Base-by-base conservation (phyloP, 2,797 vertebrate species). In the Ataeniobius toweri region DNA sequence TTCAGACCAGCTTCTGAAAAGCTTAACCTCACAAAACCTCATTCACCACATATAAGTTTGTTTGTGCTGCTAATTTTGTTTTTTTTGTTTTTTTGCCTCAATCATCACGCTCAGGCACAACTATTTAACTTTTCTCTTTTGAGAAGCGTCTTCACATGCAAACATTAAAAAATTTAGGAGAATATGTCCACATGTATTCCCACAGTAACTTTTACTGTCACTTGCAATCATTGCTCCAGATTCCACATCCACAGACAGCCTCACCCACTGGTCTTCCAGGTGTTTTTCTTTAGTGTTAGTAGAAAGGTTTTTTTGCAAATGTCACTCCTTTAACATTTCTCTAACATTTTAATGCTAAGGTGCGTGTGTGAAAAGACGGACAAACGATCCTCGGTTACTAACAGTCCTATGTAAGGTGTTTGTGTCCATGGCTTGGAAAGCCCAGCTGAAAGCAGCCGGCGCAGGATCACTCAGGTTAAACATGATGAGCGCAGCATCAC, bases 31-130 rank as follows among this genome's bases (percentile, higher is more conserved):
- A 48, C n/a, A 63, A 75, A 80, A 77, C 24, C 76, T 76, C 68
- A 13, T 1, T 0, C 31, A 28, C 46, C 51, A 70, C 72, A 50
- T 51, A 48, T 56, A 14, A 67, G 63, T 46, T 65, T 18, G 71
- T 78, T 78, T 39, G 48, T 63, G 79, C 82, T 86, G 77, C 81
- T 78, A 59, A 76, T 75, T 74, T 31, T 2, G 31, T 31, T 31
- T 31, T 31, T 31, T 31, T 1, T 28, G 1, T 28, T 28, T 28
- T 28, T 28, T 77, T 63, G 26, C 39, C 46, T 79, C 73, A 58
- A 3, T 77, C 56, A 75, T 76, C 69, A 56, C 46, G 50, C 59
- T 86, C 56, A 59, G 18, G 74, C 73, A 59, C 63, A 78, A 77
- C 41, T 26, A n/a, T 26, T n/a, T 18, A n/a, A 36, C 9, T 74